Base-by-base conservation (phyloP, 2,797 vertebrate genomes). In the Crocidura indochinensis region DNA sequence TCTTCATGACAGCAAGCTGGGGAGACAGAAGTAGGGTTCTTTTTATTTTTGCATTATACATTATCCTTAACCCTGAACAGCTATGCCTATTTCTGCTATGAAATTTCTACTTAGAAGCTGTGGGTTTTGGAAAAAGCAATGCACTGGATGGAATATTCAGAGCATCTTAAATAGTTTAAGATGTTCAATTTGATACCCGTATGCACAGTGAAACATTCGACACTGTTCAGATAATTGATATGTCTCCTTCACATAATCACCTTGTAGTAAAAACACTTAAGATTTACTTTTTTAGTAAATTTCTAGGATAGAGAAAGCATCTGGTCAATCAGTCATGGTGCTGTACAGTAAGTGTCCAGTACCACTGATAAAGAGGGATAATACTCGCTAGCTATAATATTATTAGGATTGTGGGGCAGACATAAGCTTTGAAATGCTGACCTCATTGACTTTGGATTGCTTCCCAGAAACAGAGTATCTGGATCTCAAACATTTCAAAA, bases 21-120 rank as follows among this genome's bases (percentile, higher is more conserved):
- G 47, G 53, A 65, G 0, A 84, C 31, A 77, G 14, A 84, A 73
- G 71, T 0, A 51, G 49, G 67, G 10, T 22, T 60, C 24, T 31
- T 22, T 65, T 81, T 62, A 12, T 47, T 79, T 77, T 78, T 8
- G 24, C 0, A 2, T 60, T 73, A 46, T 68, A 60, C 53, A 44
- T 78, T 91, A 76, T 11, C 71, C 17, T 10, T 67, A 72, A 26
- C 44, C 60, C 64, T 56, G 64, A 94, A 67, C 74, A 91, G 49
- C 29, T 64, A 71, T 60, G 56, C 19, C 10, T 3, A 4, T 24
- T 47, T 91, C 62, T 64, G 60, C 68, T 56, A 47, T 10, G 24
- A 84, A 72, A 56, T 71, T 77, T 89, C 67, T 72, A 62, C 73
- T 62, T 78, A 47, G 9, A 38, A 38, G 38, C 38, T 38, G 38